A percentile compares a stretch with the other conserved stretches of the same genome.
Conservation (phyloP, 2,113 vertebrate genomes). For the Tiliqua scincoides region DNA sequence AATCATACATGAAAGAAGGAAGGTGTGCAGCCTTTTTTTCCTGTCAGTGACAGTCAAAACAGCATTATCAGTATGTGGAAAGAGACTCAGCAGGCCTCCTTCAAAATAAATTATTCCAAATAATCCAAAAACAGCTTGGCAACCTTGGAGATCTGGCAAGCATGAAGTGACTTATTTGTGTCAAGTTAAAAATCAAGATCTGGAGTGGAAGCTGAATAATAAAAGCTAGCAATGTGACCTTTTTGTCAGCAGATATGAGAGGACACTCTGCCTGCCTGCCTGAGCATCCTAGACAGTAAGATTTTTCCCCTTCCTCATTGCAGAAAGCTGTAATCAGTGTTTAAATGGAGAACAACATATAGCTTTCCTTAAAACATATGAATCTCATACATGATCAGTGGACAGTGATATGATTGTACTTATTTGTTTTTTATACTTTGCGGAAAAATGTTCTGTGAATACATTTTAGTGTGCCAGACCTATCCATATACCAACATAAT, state of each 20-base stretch:
- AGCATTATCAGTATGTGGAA: slow-evolving; percentile 3
- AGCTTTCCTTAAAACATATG: neutral
- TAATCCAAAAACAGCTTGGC: slow-evolving; percentile 12
- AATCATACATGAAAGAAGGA: neutral
- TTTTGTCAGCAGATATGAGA: slow-evolving; percentile 43
- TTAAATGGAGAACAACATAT: neutral
- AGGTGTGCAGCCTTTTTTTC: neutral
- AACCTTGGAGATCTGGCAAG: slow-evolving; percentile 26
- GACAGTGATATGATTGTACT: neutral
- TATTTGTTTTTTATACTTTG: slow-evolving; percentile 3
- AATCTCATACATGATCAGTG: neutral
- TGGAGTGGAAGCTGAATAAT: slow-evolving; percentile 36
- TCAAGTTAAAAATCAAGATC: slow-evolving; percentile 49
- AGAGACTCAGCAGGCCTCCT: neutral
- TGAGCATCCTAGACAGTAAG: slow-evolving; percentile 43
- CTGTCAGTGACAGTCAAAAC: neutral
- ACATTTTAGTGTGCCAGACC: too few species aligned
- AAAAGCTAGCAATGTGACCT: slow-evolving; percentile 55
- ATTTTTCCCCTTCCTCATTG: neutral
- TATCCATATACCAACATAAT: neutral
- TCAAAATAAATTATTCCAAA: slow-evolving; percentile 49
- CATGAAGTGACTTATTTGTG: slow-evolving; percentile 30
- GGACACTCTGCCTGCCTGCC: slow-evolving; percentile 42
- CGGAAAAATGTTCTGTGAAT: neutral
- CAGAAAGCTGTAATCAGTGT: slow-evolving; percentile 32